Evolutionary conservation across 2,888 invertebrate species (phyloP), one percentile per base, ranked within the genome.

Genomic region (Ceriagrion tenellum): DNA sequence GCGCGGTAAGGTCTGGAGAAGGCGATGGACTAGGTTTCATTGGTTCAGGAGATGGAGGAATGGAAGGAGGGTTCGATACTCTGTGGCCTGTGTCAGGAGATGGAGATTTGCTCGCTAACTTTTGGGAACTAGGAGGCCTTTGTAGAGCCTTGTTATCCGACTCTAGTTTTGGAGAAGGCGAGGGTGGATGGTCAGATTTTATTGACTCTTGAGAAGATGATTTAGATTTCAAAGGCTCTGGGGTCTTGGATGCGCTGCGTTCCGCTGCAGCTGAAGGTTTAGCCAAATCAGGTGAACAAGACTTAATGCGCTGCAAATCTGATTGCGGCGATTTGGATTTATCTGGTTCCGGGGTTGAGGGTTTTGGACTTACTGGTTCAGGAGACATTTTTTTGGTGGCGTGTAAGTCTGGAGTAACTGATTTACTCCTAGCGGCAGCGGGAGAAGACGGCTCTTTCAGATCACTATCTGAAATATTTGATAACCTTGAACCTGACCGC

Each of bases 21-120:
- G 93, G 47, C 3, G 93, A 93, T n/a, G 63, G 40, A 47, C 26
- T 93, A 26, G n/a, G 18, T n/a, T 93, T 93, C 47, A 93, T n/a
- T 3, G 93, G 93, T 23, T 93, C 93, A 6, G 93, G 93, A 26
- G 93, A 93, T 3, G 93, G 69, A 40, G 93, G 93, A 26, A 93
- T 40, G 6, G 93, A 93, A 26, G 93, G 93, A 47, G 93, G 69
- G 55, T 74, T 93, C 10, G 93, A 74, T 16, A 47, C 26, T 10
- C 93, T 93, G 47, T 93, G 93, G 18, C 93, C 93, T 40, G 20
- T 47, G n/a, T 93, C 93, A 26, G 93, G 93, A n/a, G 93, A 93
- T 6, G 93, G 93, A 93, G 93, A 93, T 93, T 93, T 93, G 47
- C 93, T 93, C 47, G 18, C 47, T 56, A 93, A n/a, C 69, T 47